Conservation (phyloP, 1,140 invertebrate species). For the Drosophila truncata region DNA sequence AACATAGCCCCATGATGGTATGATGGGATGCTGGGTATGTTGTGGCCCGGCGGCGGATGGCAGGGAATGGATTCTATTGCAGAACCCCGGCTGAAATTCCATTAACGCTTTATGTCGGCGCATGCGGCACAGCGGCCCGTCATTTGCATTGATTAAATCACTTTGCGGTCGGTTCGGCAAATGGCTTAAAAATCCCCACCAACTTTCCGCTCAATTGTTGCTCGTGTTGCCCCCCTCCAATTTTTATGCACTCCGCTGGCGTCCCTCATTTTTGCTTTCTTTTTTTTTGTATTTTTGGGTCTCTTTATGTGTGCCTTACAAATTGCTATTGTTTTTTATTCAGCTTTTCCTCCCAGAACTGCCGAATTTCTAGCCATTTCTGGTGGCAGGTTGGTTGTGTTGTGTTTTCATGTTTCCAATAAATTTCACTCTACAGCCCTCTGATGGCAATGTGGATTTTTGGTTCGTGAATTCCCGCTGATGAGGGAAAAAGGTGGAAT, state of each 20-base stretch:
- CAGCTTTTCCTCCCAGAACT: conserved; percentile 3
- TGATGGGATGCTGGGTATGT: conserved; percentile 18
- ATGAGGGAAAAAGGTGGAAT: conserved; percentile 1
- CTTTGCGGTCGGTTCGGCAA: conserved; percentile 70
- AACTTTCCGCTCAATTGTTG: conserved; percentile 74
- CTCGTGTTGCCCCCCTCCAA: conserved; percentile 1
- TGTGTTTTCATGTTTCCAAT: conserved; percentile 40
- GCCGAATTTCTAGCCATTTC: conserved; percentile 57
- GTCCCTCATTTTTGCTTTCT: neutral
- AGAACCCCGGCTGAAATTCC: conserved; percentile 45
- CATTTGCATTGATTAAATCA: conserved; percentile 83
- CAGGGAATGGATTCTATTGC: conserved; percentile 46
- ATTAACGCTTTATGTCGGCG: conserved; percentile 66
- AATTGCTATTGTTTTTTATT: conserved; percentile 64
- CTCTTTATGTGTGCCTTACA: conserved; percentile 48
- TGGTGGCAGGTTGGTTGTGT: conserved; percentile 29
- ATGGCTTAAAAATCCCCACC: conserved; percentile 64
- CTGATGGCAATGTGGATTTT: conserved; percentile 11
- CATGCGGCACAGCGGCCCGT: conserved; percentile 37
- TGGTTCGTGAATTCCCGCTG: conserved; percentile 7
- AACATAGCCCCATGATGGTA: conserved; percentile 59
- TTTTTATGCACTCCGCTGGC: conserved; percentile 52
- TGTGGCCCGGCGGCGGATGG: conserved; percentile 9
- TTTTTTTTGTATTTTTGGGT: neutral
- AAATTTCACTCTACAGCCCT: conserved; percentile 34